Evolutionary conservation across 2,797 vertebrate species (phyloP), one percentile per base, ranked within the genome.

Genomic region (Lerista edwardsae): DNA sequence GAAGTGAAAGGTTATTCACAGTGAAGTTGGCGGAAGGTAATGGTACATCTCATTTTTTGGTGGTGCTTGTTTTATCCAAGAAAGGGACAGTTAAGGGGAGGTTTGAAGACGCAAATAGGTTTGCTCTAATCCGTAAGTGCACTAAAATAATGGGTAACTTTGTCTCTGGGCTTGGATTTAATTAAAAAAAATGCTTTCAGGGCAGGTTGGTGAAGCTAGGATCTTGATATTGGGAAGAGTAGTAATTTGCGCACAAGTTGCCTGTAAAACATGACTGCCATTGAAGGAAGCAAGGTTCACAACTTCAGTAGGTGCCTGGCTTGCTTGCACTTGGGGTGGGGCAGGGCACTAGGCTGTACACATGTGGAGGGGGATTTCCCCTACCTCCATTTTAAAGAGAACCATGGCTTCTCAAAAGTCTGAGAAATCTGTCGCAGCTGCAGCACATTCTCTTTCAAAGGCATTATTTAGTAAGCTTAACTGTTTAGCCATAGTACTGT

Each of bases 341-440:
- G 84, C 78, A 80, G 62, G 29, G 12, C 7, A 1, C 69, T 27
- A 47, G 73, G 4, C 7, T 84, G 65, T 59, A 69, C 7, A 12
- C 74, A 69, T 14, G n/a, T 11, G 59, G 55, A 59, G 51, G 74
- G n/a, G 36, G 75, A 84, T 82, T 77, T 61, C n/a, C 55, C 29
- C 71, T 69, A 61, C 64, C 73, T 77, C 73, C 79, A 77, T 82
- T 77, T 82, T 76, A 86, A 64, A 82, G 57, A 79, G 31, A 76
- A 27, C 12, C 41, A 27, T 80, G 44, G 55, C n/a, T 62, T 69
- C 25, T 59, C 41, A 62, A 80, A 81, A 64, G 31, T n/a, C 41
- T 21, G 27, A 17, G 64, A n/a, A 79, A 71, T 25, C 12, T 80
- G 51, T 81, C 36, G 14, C 29, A 19, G 41, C 47, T 80, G 65